phyloP scores from a whole-genome alignment of 2,797 vertebrate species.

The Eutrigla gurnardus region DNA sequence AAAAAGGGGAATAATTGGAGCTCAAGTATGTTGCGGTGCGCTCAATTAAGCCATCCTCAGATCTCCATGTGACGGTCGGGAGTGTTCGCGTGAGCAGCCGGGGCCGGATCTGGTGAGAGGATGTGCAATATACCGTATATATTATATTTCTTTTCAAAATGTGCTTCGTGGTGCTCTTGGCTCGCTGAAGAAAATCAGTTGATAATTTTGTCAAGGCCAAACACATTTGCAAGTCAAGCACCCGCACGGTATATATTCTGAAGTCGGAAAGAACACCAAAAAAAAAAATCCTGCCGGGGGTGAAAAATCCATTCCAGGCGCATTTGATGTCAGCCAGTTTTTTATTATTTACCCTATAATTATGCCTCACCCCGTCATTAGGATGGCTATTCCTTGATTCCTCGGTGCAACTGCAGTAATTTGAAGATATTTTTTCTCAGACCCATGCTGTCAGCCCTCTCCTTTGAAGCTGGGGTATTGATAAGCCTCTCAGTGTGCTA shows the following conservation, averaged over 20 bases:
- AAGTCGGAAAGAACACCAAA: conserved; percentile 10
- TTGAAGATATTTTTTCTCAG: conserved; percentile 58
- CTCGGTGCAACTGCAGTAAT: conserved; percentile 45
- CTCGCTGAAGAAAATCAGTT: conserved; percentile 22
- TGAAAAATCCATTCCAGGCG: conserved; percentile 44
- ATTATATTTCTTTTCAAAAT: conserved; percentile 23
- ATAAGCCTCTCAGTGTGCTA: conserved; percentile 64
- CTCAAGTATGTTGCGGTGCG: conserved; percentile 38
- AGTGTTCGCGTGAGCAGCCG: conserved; percentile 21
- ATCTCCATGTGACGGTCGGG: conserved; percentile 47
- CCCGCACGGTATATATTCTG: conserved; percentile 6
- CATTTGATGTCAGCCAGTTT: conserved; percentile 57
- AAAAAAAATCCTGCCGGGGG: conserved; percentile 18
- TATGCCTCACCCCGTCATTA: conserved; percentile 52
- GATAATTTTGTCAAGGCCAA: conserved; percentile 33
- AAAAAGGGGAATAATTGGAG: conserved; percentile 58
- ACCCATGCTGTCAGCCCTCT: conserved; percentile 49
- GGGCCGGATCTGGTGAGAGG: not conserved
- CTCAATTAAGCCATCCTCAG: conserved; percentile 60
- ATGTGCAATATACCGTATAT: conserved; percentile 5
- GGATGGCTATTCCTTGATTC: conserved; percentile 40
- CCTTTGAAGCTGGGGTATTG: conserved; percentile 72
- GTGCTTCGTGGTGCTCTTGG: not conserved
- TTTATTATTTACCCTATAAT: conserved; percentile 63
- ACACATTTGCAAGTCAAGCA: conserved; percentile 37